Percentiles rank a stretch among this genome's conserved stretches.
Conservation (phyloP, 2,797 vertebrate genomes). For the Argya squamiceps region DNA sequence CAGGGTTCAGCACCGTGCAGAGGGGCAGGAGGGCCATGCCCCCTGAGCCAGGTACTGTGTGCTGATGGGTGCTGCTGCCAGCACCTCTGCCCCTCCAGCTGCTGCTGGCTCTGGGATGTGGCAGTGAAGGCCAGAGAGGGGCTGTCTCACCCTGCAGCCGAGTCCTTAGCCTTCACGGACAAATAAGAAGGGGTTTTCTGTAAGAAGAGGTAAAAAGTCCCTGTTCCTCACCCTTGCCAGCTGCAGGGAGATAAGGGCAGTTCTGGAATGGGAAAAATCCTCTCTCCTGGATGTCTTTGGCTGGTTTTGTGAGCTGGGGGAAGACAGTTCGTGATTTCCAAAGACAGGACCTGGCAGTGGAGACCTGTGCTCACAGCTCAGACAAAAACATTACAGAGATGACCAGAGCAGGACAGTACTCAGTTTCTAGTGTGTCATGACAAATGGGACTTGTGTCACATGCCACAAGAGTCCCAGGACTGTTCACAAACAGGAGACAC, state of each 20-base stretch:
- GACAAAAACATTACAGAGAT: not conserved
- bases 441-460: not conserved
- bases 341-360: not conserved
- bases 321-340: not conserved
- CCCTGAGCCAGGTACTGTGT: fast-evolving
- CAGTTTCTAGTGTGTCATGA: not conserved
- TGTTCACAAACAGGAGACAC: not conserved
- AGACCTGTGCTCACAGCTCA: not conserved
- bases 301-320: not conserved
- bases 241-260: not conserved
- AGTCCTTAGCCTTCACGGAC: not conserved
- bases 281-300: not conserved
- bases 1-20: not conserved
- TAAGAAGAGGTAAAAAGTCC: not conserved
- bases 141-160: not conserved
- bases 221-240: not conserved
- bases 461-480: not conserved
- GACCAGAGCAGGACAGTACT: not conserved
- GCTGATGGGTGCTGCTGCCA: not conserved
- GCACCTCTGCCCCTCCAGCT: not conserved
- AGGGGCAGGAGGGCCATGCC: fast-evolving
- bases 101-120: fast-evolving
- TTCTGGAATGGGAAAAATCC: not conserved
- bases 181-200: not conserved
- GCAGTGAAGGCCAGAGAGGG: not conserved